phyloP scores from a whole-genome alignment of 2,888 invertebrate genomes.

The Mimumesa dahlbomi region DNA sequence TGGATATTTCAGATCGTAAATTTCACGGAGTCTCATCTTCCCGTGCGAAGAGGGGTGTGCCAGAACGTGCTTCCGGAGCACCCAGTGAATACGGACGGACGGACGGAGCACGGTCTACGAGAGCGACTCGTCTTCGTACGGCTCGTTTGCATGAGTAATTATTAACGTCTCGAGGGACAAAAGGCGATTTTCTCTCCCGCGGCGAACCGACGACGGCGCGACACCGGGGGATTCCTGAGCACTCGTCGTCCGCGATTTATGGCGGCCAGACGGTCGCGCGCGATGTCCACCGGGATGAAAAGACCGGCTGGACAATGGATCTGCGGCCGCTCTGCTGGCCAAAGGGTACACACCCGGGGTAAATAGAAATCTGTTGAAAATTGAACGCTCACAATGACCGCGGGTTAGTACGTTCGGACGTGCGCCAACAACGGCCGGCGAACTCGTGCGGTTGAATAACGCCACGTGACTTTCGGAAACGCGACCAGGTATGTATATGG shows the following conservation, averaged over 20 bases:
- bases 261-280: constrained; percentile 51
- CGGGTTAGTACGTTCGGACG: constrained; percentile 13
- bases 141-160: constrained; percentile 69
- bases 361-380: constrained; percentile 58
- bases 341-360: constrained; percentile 28
- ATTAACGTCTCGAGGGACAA: constrained; percentile 64
- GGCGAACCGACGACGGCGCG: constrained; percentile 54
- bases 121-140: constrained; percentile 44
- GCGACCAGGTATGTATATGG: constrained; percentile 19
- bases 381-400: constrained; percentile 36
- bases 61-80: constrained; percentile 41
- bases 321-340: constrained; percentile 34
- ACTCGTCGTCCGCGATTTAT: constrained; percentile 60
- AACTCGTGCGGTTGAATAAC: neutral
- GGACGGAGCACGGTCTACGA: constrained; percentile 6
- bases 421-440: constrained; percentile 9
- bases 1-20: too few species aligned
- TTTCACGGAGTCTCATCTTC: constrained; percentile 4
- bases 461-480: constrained; percentile 16
- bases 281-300: constrained; percentile 55
- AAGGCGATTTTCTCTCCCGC: constrained; percentile 63
- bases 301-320: constrained; percentile 56
- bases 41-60: neutral
- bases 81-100: constrained; percentile 12
- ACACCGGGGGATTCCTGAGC: constrained; percentile 47